Percentiles rank a stretch among this genome's conserved stretches.
These are phyloP conservation scores for Crocidura indochinensis DNA, from an alignment of 2,797 vertebrate genomes.

Conservation along the genomic window DNA sequence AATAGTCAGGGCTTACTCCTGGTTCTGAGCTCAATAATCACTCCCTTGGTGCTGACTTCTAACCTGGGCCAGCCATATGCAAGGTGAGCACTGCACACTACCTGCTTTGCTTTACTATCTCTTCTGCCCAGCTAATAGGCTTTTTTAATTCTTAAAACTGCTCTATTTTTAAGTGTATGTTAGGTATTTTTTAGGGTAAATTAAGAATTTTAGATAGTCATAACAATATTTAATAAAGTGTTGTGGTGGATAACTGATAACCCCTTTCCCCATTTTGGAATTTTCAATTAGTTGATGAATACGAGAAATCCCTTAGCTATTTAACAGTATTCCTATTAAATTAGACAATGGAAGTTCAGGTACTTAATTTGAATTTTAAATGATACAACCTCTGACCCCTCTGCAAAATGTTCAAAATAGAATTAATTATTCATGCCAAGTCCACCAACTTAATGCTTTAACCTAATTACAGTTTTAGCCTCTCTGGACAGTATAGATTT, in stretches of 20 bases:
- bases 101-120: too few relatives aligned
- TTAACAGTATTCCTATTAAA: neutral
- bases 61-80: too few relatives aligned
- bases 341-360: constrained; percentile 25
- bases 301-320: neutral
- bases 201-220: neutral
- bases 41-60: too few relatives aligned
- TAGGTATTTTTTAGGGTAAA: constrained; percentile 20
- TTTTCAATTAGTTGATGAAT: neutral
- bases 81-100: too few relatives aligned
- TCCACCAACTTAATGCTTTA: too few relatives aligned
- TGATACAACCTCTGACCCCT: neutral
- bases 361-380: constrained; percentile 46
- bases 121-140: too few relatives aligned
- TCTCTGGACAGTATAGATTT: too few relatives aligned
- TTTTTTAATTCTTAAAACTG: constrained; percentile 60
- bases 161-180: constrained; percentile 30
- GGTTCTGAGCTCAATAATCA: too few relatives aligned
- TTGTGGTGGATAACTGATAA: neutral
- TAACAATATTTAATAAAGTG: constrained; percentile 26
- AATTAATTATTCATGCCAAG: too few relatives aligned
- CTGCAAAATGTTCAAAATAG: too few relatives aligned
- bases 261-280: neutral
- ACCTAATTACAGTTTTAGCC: too few relatives aligned
- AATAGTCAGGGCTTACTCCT: too few relatives aligned